Conservation (phyloP, 2,797 vertebrate genomes). For the Anolis apletophallus region DNA sequence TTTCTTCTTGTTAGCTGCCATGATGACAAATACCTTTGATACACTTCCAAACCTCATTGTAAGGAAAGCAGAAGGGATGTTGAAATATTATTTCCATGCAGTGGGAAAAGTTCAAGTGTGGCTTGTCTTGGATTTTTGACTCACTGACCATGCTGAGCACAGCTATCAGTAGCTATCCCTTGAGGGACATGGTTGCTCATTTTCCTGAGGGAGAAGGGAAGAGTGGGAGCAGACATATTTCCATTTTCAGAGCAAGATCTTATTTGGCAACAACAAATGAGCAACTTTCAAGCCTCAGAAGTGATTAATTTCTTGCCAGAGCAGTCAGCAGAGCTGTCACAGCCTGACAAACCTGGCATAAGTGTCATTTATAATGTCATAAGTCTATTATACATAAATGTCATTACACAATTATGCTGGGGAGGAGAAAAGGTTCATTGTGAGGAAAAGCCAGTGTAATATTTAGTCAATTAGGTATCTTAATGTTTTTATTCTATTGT, state of each 20-base stretch:
- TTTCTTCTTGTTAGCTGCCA: constrained; percentile 33
- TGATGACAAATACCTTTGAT: constrained; percentile 48
- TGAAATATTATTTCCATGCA: background rate
- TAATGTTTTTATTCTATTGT: constrained; percentile 66
- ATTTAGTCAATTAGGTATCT: constrained; percentile 71
- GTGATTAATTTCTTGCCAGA: constrained; percentile 81
- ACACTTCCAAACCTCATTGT: constrained; percentile 34
- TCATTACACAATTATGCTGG: constrained; percentile 78
- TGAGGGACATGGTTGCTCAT: background rate
- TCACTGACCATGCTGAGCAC: background rate
- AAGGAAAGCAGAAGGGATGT: constrained; percentile 18
- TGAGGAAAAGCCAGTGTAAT: constrained; percentile 53
- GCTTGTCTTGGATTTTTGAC: background rate
- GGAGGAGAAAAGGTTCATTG: constrained; percentile 62
- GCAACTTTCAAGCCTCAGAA: constrained; percentile 76
- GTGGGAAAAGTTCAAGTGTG: background rate
- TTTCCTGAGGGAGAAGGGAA: background rate
- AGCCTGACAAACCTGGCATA: constrained; percentile 77
- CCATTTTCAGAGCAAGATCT: constrained; percentile 59
- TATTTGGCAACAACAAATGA: constrained; percentile 78
- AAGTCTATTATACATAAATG: constrained; percentile 79
- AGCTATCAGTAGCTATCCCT: background rate
- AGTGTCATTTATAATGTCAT: constrained; percentile 82
- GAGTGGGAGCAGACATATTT: constrained; percentile 10
- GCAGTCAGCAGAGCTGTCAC: constrained; percentile 78